A percentile compares a stretch with the other conserved stretches of the same genome.
These are phyloP conservation scores for Oreohelix idahoensis DNA, from an alignment of 1,140 invertebrate genomes.

Conservation along the genomic window DNA sequence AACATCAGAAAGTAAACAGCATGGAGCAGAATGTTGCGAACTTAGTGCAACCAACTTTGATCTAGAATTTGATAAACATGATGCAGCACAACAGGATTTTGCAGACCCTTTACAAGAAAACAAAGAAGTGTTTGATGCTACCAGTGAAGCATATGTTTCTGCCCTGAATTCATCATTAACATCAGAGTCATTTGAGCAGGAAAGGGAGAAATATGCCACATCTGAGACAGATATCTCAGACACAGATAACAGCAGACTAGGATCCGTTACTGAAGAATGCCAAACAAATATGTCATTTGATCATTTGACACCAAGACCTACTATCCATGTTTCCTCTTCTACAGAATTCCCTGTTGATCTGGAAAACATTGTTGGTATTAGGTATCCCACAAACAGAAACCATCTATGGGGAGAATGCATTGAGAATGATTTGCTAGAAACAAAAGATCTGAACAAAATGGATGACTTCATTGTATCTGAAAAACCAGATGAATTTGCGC, in stretches of 20 bases:
- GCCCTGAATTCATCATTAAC: neutral
- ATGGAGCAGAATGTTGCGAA: neutral
- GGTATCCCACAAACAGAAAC: neutral
- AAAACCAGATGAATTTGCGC: neutral
- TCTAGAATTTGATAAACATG: neutral
- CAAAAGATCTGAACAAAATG: neutral
- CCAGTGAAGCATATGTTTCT: neutral
- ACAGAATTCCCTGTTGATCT: slow-evolving; percentile 15
- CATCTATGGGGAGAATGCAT: neutral
- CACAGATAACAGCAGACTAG: neutral
- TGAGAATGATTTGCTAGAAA: neutral
- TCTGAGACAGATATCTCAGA: neutral
- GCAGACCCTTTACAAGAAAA: neutral
- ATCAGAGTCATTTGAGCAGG: neutral
- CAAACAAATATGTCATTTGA: slow-evolving; percentile 26
- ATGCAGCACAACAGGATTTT: neutral
- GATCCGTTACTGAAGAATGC: neutral
- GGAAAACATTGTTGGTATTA: slow-evolving; percentile 15
- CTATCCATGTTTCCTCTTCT: neutral
- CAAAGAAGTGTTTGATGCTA: neutral
- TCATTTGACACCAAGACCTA: neutral
- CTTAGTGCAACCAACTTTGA: neutral
- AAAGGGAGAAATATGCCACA: neutral
- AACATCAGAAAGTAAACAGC: neutral
- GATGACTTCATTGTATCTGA: neutral